Conservation (phyloP, 2,113 vertebrate genomes). For the Pelvicachromis taeniatus region DNA sequence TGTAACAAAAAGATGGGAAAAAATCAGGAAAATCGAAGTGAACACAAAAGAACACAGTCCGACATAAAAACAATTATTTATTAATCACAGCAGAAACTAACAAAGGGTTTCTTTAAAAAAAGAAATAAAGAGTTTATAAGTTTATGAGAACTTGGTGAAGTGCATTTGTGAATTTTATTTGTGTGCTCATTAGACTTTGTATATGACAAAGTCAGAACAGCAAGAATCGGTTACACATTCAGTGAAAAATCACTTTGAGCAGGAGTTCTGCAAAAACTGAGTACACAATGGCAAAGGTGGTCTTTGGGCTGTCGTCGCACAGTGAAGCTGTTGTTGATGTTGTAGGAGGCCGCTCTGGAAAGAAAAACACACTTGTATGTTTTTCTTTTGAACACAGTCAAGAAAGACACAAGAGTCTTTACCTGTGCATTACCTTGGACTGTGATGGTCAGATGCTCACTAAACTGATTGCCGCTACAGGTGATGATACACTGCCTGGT, state of each 20-base stretch:
- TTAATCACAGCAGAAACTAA: background rate
- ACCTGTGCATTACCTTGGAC: slow-evolving; percentile 36
- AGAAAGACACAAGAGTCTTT: background rate
- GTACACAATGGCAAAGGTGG: background rate
- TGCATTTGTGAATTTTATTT: too few species aligned
- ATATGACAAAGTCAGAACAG: background rate
- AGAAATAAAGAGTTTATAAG: too few species aligned
- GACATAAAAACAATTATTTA: background rate
- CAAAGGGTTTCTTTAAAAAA: background rate
- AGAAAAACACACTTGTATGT: background rate
- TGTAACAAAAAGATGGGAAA: too few species aligned
- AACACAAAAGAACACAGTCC: background rate
- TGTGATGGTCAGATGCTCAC: fast-evolving
- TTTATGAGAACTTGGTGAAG: too few species aligned
- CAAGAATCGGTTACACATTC: background rate
- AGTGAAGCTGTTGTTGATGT: background rate
- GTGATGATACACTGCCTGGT: slow-evolving; percentile 29
- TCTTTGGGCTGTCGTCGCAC: background rate
- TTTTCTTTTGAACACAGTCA: background rate
- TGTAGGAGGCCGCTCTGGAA: background rate
- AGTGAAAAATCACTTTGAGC: background rate
- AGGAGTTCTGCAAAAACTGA: background rate
- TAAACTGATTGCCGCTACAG: fast-evolving
- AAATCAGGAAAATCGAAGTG: too few species aligned
- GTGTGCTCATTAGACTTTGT: too few species aligned